These are phyloP conservation scores for Oreochromis niloticus DNA, from an alignment of 2,113 vertebrate species.

Conservation along the genomic window DNA sequence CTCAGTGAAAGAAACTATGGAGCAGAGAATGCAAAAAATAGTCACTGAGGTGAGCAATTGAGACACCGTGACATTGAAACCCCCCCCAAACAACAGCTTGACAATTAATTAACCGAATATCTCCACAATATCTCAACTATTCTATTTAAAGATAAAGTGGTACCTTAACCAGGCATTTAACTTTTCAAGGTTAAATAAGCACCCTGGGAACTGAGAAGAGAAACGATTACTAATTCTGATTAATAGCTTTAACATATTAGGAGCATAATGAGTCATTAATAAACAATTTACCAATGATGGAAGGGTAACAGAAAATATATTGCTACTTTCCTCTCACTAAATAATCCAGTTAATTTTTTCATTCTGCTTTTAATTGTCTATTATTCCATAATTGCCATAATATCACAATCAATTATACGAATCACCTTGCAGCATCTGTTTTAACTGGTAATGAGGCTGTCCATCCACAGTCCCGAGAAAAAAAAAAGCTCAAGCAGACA, in stretches of 20 bases:
- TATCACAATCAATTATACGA: conserved; percentile 31
- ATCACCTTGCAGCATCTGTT: background rate
- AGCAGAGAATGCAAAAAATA: background rate
- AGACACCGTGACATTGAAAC: background rate
- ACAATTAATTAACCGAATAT: background rate
- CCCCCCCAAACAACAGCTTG: background rate
- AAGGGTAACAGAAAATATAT: background rate
- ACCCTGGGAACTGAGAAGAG: conserved; percentile 24
- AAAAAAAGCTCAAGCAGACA: background rate
- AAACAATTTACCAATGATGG: background rate
- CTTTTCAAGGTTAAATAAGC: conserved; percentile 32
- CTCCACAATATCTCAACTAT: background rate
- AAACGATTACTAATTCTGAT: conserved; percentile 50
- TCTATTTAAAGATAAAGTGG: background rate
- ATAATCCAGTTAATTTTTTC: conserved; percentile 27
- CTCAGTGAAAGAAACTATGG: background rate
- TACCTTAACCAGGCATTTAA: background rate
- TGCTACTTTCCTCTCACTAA: background rate
- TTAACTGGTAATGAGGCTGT: conserved; percentile 10
- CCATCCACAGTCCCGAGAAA: background rate
- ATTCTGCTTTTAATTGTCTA: conserved; percentile 35
- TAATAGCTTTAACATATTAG: conserved; percentile 29
- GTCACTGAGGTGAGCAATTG: background rate
- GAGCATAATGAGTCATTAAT: background rate
- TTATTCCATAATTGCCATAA: conserved; percentile 21